Evolutionary conservation across 2,113 vertebrate species (phyloP).

Genomic region (Salvelinus alpinus): DNA sequence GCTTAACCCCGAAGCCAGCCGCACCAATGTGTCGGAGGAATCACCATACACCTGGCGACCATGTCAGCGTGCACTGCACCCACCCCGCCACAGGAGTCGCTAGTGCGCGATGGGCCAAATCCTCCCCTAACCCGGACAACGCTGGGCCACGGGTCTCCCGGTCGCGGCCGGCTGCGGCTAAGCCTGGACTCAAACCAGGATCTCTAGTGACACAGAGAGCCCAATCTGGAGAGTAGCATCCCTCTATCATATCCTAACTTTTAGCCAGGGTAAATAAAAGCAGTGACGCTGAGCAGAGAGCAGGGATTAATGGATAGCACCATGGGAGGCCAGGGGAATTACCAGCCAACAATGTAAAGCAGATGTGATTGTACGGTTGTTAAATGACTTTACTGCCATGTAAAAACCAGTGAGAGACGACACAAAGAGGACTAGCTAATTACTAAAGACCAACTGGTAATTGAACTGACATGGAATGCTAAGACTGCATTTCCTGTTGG

Average conservation of each 20-base stretch:
- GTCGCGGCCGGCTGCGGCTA: too few species aligned
- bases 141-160: too few species aligned
- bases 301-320: conserved; percentile 50
- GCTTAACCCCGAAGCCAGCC: too few species aligned
- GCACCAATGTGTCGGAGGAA: too few species aligned
- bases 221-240: conserved; percentile 22
- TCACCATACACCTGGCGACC: too few species aligned
- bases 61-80: too few species aligned
- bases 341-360: conserved; percentile 67
- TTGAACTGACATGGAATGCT: conserved; percentile 2
- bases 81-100: too few species aligned
- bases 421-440: conserved; percentile 32
- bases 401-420: conserved; percentile 39
- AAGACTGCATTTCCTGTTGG: conserved; percentile 7
- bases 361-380: conserved; percentile 59
- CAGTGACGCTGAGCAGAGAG: conserved; percentile 29
- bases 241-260: conserved; percentile 48
- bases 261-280: conserved; percentile 14
- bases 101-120: too few species aligned
- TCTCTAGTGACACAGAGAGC: too few species aligned
- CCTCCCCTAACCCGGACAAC: too few species aligned
- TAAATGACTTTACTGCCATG: conserved; percentile 50
- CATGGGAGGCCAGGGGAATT: conserved; percentile 54
- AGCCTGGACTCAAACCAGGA: too few species aligned
- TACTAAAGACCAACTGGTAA: conserved; percentile 35